A percentile compares a stretch with the other conserved stretches of the same genome.
Evolutionary conservation across 1,140 invertebrate genomes (phyloP).

Genomic region (Aphelenchoides fujianensis): DNA sequence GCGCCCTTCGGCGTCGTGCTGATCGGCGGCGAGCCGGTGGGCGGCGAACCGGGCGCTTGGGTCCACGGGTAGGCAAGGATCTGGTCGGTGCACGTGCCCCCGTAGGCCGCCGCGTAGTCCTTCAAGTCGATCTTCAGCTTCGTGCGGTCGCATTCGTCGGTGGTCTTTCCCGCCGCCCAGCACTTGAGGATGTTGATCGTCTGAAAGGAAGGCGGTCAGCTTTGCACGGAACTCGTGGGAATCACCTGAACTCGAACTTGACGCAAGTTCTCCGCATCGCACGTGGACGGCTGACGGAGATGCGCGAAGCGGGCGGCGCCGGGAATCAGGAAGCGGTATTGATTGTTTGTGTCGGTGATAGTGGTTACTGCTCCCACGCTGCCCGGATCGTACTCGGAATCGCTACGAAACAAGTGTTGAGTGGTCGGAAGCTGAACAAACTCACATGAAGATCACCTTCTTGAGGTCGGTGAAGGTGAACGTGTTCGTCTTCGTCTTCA

Average conservation of each 20-base stretch:
- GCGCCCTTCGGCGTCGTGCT: no score
- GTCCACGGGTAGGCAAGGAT: neutral
- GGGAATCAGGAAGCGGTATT: neutral
- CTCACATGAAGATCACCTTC: neutral
- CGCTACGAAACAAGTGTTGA: neutral
- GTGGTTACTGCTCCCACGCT: neutral
- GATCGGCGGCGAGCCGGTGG: no score
- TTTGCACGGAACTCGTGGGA: no score
- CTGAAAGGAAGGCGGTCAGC: neutral
- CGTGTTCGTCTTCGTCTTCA: neutral
- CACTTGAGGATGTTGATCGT: slow-evolving; percentile 5
- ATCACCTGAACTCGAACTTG: slow-evolving; percentile 1
- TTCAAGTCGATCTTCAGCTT: neutral
- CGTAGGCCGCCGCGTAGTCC: neutral
- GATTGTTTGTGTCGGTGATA: neutral
- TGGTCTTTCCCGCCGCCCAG: neutral
- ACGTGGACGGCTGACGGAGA: neutral
- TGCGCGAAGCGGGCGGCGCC: neutral
- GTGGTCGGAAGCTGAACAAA: neutral
- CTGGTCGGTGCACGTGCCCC: neutral
- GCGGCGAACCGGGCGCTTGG: no score
- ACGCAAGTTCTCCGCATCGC: slow-evolving; percentile 6
- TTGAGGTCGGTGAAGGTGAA: slow-evolving; percentile 4
- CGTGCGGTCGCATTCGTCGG: neutral
- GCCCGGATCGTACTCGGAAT: neutral